Conservation (phyloP, 1,140 invertebrate species). For the Habropoda laboriosa region DNA sequence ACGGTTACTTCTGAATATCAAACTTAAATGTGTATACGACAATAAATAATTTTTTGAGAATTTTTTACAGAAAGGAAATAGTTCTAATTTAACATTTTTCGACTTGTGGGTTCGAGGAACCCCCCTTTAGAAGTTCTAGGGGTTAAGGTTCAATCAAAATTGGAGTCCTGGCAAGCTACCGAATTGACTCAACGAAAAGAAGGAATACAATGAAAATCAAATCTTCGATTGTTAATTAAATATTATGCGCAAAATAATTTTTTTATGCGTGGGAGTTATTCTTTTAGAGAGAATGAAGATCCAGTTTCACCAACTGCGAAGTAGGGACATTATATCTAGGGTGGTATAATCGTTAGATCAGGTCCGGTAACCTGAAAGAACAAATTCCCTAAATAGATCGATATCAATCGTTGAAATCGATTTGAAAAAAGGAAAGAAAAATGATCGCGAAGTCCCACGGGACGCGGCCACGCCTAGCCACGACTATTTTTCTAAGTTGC, state of each 20-base stretch:
- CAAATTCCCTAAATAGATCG: background rate
- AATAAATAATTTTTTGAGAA: no score
- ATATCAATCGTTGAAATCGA: background rate
- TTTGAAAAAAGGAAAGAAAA: background rate
- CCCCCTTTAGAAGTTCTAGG: no score
- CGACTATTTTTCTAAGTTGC: conserved; percentile 82
- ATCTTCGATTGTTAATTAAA: conserved; percentile 10
- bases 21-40: no score
- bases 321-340: background rate
- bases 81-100: no score
- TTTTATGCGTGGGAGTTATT: background rate
- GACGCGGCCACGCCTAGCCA: conserved; percentile 76
- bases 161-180: background rate
- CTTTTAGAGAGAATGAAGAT: background rate
- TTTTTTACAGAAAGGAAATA: no score
- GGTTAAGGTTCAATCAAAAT: conserved; percentile 5
- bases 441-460: conserved; percentile 59
- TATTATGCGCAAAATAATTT: background rate
- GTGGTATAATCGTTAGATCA: background rate
- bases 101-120: no score
- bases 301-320: background rate
- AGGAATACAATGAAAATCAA: conserved; percentile 2
- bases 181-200: no score
- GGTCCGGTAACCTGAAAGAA: background rate
- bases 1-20: no score